phyloP scores from a whole-genome alignment of 2,888 invertebrate genomes.

The Nephrotoma appendiculata region DNA sequence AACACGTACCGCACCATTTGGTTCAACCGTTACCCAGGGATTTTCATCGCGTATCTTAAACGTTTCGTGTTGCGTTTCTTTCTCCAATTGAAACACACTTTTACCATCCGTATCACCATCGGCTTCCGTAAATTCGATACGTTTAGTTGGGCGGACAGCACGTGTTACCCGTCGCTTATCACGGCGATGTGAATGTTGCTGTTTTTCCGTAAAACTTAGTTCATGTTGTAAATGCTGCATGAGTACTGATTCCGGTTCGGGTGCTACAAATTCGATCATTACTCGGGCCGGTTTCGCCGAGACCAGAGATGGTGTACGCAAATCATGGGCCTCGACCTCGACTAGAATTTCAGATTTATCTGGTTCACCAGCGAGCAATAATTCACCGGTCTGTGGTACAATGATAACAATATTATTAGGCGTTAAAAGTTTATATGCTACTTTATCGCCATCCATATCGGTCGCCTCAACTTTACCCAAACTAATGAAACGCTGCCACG shows the following conservation, averaged over 20 bases:
- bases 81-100: slow-evolving; percentile 77
- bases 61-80: slow-evolving; percentile 82
- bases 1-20: slow-evolving; percentile 81
- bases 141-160: slow-evolving; percentile 87
- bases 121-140: slow-evolving; percentile 81
- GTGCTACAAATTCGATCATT: slow-evolving; percentile 53
- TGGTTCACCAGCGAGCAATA: slow-evolving; percentile 70
- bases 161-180: slow-evolving; percentile 69
- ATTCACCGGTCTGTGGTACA: slow-evolving; percentile 83
- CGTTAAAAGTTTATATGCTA: slow-evolving; percentile 71
- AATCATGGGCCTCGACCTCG: slow-evolving; percentile 69
- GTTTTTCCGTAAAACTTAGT: slow-evolving; percentile 17
- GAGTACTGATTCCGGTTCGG: slow-evolving; percentile 41
- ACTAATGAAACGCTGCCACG: slow-evolving; percentile 64
- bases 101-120: slow-evolving; percentile 81
- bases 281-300: slow-evolving; percentile 60
- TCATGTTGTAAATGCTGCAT: slow-evolving; percentile 40
- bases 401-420: slow-evolving; percentile 75
- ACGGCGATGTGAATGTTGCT: slow-evolving; percentile 42
- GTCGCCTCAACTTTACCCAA: slow-evolving; percentile 75
- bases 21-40: slow-evolving; percentile 85
- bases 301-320: slow-evolving; percentile 55
- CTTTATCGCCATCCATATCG: slow-evolving; percentile 82
- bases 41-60: slow-evolving; percentile 90
- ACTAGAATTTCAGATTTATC: slow-evolving; percentile 51